Evolutionary conservation across 92 coral and sea anemone species (phyloP), one percentile per base, ranked within the genome.

Genomic region (Heliopora coerulea): DNA sequence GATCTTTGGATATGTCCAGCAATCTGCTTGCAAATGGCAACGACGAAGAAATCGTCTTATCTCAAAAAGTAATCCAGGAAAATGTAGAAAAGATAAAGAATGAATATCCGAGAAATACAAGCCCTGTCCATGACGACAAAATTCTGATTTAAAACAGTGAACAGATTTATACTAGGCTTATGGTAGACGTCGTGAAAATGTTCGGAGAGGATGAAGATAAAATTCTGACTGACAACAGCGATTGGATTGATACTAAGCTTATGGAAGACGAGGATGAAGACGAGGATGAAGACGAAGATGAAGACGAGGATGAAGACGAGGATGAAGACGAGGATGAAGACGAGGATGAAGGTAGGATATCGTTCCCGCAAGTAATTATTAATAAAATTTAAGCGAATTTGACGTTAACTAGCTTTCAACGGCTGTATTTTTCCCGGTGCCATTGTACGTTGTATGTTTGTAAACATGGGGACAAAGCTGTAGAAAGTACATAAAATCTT

Each of bases 21-120:
- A 48, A 18, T 0, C 20, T 67, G 39, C 15, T 67, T 26, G 58
- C 49, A 5, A 67, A 67, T 48, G 74, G 74, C 25, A 67, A 48
- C n/a, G 33, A 67, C 23, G 74, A 67, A 49, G 56, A 66, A 66
- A 67, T 67, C 8, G 29, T 67, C 26, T 49, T 26, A 23, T 44
- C 41, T 13, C 41, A 25, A 54, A 67, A 67, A 15, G 32, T 21
- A 11, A 59, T 67, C 34, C 59, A 67, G 5, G n/a, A 44, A 42
- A 67, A 35, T 67, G 41, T 67, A 28, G 41, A 48, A 29, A 67
- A 28, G 0, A 26, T 24, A 8, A 27, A n/a, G 31, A 40, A 37
- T 1, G 54, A 5, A 19, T 37, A 37, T 40, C 31, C 25, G n/a
- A 21, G 1, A 1, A 18, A 21, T 3, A 19, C 25, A 29, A 20